phyloP scores from a whole-genome alignment of 2,113 vertebrate species.

The Hystrix brachyura region DNA sequence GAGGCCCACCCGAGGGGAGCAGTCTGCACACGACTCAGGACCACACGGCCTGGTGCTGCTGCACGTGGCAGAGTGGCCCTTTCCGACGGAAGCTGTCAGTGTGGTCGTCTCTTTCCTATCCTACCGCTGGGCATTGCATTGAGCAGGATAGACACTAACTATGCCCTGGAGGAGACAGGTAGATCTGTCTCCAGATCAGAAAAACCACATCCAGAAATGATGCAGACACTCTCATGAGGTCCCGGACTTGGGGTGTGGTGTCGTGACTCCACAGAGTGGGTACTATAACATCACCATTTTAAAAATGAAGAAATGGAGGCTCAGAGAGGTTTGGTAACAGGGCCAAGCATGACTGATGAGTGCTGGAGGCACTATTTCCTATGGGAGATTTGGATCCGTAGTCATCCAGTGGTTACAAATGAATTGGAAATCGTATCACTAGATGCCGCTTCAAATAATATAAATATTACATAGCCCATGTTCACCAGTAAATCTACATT shows the following conservation, averaged over 20 bases:
- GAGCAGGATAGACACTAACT: background rate
- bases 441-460: background rate
- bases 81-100: background rate
- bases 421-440: background rate
- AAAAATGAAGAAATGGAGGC: background rate
- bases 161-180: accelerated
- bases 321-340: background rate
- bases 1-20: background rate
- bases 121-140: too few relatives aligned
- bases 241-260: background rate
- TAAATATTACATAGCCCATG: background rate
- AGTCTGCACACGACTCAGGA: background rate
- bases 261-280: background rate
- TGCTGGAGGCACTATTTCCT: background rate
- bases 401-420: background rate
- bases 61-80: background rate
- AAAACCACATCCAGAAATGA: background rate
- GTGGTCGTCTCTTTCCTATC: background rate
- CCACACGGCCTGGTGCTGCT: background rate
- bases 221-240: background rate
- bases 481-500: background rate
- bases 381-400: background rate
- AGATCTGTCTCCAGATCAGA: background rate
- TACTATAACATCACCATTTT: background rate
- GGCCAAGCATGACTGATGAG: background rate